phyloP scores from a whole-genome alignment of 1,140 invertebrate genomes.

The Chionoecetes opilio region DNA sequence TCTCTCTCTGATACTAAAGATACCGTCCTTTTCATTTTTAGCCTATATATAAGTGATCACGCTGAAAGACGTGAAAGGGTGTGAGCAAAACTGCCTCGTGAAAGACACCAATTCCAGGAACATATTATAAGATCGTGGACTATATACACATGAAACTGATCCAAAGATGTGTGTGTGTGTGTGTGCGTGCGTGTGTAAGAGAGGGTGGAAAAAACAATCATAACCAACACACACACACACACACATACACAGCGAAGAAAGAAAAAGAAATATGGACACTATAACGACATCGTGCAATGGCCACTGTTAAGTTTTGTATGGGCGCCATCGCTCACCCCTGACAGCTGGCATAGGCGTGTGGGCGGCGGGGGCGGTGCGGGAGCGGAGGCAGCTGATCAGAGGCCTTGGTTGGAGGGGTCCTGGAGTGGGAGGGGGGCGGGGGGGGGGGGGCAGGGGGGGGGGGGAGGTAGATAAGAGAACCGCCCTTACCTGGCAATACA shows the following conservation, averaged over 20 bases:
- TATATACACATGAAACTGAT: no score
- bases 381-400: neutral
- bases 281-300: neutral
- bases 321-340: neutral
- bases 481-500: neutral
- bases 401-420: neutral
- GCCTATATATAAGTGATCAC: no score
- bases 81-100: no score
- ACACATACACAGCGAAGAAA: neutral
- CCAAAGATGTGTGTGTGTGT: no score
- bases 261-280: neutral
- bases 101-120: no score
- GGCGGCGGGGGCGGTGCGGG: neutral
- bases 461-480: neutral
- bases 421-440: neutral
- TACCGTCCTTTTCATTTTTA: no score
- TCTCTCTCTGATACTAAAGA: no score
- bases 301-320: neutral
- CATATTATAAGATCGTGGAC: no score
- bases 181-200: neutral
- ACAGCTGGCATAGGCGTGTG: neutral
- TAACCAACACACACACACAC: neutral
- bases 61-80: no score
- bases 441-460: neutral
- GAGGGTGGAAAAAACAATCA: neutral